Evolutionary conservation across 2,797 vertebrate genomes (phyloP).

Genomic region (Rhynchonycteris naso): DNA sequence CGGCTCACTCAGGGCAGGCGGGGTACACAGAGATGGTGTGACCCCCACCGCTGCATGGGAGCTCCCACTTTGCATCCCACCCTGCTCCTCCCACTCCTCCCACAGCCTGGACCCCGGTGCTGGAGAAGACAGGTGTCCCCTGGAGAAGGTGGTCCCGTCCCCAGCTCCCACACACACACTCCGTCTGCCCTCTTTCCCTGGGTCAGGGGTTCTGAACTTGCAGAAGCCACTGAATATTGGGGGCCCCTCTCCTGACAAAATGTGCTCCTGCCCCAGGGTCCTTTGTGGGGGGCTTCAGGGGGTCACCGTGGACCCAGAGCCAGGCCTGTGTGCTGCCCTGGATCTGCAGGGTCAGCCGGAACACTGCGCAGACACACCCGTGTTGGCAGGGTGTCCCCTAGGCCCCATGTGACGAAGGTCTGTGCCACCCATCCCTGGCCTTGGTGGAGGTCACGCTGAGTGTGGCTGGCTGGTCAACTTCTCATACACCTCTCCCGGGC

Average conservation of each 20-base stretch:
- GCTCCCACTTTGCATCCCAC: neutral
- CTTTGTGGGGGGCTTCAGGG: neutral
- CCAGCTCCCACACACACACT: rapidly evolving
- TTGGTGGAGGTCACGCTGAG: too few relatives aligned
- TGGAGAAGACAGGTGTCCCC: rapidly evolving
- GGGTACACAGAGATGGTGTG: neutral
- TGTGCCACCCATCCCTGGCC: rapidly evolving
- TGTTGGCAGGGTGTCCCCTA: rapidly evolving
- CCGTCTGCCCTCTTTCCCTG: neutral
- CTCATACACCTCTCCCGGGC: rapidly evolving
- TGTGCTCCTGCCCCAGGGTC: rapidly evolving
- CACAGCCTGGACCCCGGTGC: rapidly evolving
- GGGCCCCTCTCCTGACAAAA: too few relatives aligned
- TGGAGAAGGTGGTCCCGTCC: rapidly evolving
- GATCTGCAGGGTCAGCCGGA: rapidly evolving
- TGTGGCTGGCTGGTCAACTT: neutral
- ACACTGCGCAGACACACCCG: neutral
- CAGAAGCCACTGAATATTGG: neutral
- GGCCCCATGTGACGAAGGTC: rapidly evolving
- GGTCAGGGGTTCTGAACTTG: rapidly evolving
- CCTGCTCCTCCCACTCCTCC: neutral
- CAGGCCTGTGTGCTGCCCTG: rapidly evolving
- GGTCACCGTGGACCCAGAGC: neutral
- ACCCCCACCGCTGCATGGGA: neutral
- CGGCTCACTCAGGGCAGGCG: rapidly evolving